Evolutionary conservation across 2,113 vertebrate genomes (phyloP).

Genomic region (Catagonus wagneri): DNA sequence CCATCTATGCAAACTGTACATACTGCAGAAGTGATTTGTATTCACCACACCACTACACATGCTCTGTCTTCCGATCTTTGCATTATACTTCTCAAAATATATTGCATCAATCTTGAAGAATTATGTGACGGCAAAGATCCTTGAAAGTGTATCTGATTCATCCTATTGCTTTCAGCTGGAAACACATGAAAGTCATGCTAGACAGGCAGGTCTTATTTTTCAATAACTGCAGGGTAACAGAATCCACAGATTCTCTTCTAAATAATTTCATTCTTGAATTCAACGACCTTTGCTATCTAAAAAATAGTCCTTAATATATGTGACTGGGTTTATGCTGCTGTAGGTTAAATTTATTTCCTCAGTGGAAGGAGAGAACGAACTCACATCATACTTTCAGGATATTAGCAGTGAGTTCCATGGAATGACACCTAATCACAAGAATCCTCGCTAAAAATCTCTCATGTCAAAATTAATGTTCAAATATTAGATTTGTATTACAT

Average conservation of each 20-base stretch:
- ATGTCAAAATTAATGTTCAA: constrained; percentile 58
- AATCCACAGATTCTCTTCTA: constrained; percentile 7
- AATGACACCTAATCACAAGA: constrained; percentile 21
- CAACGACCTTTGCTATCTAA: constrained; percentile 20
- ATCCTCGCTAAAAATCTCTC: neutral
- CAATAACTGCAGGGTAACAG: neutral
- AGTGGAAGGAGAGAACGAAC: neutral
- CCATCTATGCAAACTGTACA: constrained; percentile 16
- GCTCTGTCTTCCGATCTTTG: constrained; percentile 55
- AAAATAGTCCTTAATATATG: constrained; percentile 44
- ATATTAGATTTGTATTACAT: neutral
- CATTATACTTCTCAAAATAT: constrained; percentile 65
- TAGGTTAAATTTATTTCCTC: constrained; percentile 59
- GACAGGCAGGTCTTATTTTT: constrained; percentile 49
- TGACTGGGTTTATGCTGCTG: constrained; percentile 26
- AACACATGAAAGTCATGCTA: constrained; percentile 41
- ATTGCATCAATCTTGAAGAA: constrained; percentile 63
- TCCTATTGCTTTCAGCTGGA: neutral
- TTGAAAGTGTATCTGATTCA: constrained; percentile 67
- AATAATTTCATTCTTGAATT: constrained; percentile 47
- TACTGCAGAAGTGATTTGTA: constrained; percentile 51
- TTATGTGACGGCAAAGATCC: constrained; percentile 59
- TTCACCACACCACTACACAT: neutral
- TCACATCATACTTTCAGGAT: constrained; percentile 6
- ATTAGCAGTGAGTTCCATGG: constrained; percentile 8